phyloP scores from a whole-genome alignment of 1,140 invertebrate species.

The Asbolus verrucosus region DNA sequence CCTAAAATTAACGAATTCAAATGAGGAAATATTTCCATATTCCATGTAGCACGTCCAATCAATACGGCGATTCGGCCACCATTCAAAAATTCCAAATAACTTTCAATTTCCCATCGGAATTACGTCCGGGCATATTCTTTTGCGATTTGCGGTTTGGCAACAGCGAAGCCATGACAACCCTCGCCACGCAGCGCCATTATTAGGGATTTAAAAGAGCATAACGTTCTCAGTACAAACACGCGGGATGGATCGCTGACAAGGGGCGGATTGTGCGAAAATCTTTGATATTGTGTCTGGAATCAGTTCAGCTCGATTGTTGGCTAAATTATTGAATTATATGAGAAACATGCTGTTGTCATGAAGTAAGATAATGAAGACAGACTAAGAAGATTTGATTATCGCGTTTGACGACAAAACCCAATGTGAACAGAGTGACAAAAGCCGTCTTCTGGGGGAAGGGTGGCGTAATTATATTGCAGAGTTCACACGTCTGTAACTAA shows the following conservation, averaged over 20 bases:
- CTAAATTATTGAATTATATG: conserved; percentile 40
- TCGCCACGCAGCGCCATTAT: conserved; percentile 11
- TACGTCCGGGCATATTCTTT: conserved; percentile 22
- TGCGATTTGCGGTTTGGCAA: conserved; percentile 6
- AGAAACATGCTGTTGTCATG: conserved; percentile 41
- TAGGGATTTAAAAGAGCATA: not conserved
- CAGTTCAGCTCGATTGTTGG: conserved; percentile 11
- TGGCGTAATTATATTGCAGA: conserved; percentile 21
- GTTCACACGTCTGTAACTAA: conserved; percentile 37
- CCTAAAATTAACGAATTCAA: conserved; percentile 35
- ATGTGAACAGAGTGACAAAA: conserved; percentile 34
- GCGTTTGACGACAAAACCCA: conserved; percentile 36
- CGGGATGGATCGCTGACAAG: no score
- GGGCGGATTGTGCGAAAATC: no score
- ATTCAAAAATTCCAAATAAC: conserved; percentile 34
- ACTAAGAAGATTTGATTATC: conserved; percentile 43
- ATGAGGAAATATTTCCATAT: conserved; percentile 28
- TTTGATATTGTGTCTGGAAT: no score
- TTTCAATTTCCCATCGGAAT: conserved; percentile 25
- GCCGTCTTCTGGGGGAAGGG: conserved; percentile 26
- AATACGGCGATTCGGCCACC: conserved; percentile 14
- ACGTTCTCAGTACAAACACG: no score
- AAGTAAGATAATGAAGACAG: conserved; percentile 44
- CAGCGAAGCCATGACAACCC: not conserved
- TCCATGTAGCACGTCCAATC: conserved; percentile 10